phyloP scores from a whole-genome alignment of 2,888 invertebrate genomes.

The Nemotelus pantherinus region DNA sequence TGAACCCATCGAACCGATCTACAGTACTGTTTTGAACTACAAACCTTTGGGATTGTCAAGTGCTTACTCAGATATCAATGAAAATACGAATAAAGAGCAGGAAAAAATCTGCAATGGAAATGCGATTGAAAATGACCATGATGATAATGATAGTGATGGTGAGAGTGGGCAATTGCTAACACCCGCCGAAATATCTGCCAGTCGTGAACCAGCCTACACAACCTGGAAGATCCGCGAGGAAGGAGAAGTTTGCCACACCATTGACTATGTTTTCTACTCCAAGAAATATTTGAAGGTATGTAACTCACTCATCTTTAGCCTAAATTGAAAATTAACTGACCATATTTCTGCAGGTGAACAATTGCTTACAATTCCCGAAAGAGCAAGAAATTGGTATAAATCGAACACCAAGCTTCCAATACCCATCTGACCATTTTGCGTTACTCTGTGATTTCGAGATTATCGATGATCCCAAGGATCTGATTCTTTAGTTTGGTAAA shows the following conservation, averaged over 20 bases:
- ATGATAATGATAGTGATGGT: slow-evolving; percentile 20
- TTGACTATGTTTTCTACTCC: slow-evolving; percentile 79
- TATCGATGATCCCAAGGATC: slow-evolving; percentile 49
- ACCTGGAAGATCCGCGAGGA: slow-evolving; percentile 81
- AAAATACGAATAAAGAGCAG: slow-evolving; percentile 47
- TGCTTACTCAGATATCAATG: slow-evolving; percentile 67
- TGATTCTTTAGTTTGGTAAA: slow-evolving; percentile 20
- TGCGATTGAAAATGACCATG: slow-evolving; percentile 21
- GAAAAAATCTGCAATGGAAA: slow-evolving; percentile 38
- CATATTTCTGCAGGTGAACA: slow-evolving; percentile 57
- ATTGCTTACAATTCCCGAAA: slow-evolving; percentile 68
- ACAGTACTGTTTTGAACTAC: slow-evolving; percentile 69
- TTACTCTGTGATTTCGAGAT: slow-evolving; percentile 73
- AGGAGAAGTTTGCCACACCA: slow-evolving; percentile 76
- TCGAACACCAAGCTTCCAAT: slow-evolving; percentile 73
- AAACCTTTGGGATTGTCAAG: slow-evolving; percentile 65
- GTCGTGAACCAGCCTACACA: slow-evolving; percentile 75
- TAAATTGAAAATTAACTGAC: not conserved
- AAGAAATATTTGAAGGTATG: slow-evolving; percentile 69
- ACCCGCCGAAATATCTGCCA: slow-evolving; percentile 59
- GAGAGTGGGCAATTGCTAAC: slow-evolving; percentile 3
- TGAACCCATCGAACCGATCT: slow-evolving; percentile 76
- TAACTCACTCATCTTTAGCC: not conserved
- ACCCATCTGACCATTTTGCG: slow-evolving; percentile 83
- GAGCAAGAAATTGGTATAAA: slow-evolving; percentile 74